Percentiles rank a stretch among this genome's conserved stretches.
Evolutionary conservation across 2,888 invertebrate genomes (phyloP).

Genomic region (Fabriciana adippe): DNA sequence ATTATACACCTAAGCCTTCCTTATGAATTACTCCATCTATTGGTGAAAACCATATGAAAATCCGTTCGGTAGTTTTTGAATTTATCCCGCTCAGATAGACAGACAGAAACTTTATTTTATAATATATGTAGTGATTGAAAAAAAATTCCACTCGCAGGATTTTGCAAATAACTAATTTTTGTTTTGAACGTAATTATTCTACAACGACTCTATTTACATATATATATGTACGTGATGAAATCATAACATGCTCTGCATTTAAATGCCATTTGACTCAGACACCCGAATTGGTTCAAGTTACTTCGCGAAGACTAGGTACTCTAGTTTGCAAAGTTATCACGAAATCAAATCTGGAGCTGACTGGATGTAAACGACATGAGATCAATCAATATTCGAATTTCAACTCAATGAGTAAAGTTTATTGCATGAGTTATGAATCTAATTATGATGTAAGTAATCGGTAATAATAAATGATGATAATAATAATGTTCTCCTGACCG

Average conservation of each 20-base stretch:
- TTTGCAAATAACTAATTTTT: too few species aligned
- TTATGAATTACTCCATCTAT: too few species aligned
- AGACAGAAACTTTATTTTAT: too few species aligned
- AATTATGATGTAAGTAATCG: neutral
- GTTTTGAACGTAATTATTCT: too few species aligned
- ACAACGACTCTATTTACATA: neutral
- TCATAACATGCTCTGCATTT: neutral
- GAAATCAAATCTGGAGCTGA: slow-evolving; percentile 6
- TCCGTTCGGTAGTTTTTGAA: too few species aligned
- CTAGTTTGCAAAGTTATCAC: slow-evolving; percentile 2
- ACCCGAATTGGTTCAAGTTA: slow-evolving; percentile 1
- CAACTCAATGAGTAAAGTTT: slow-evolving; percentile 9
- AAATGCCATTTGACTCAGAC: neutral
- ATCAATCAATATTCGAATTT: slow-evolving; percentile 8
- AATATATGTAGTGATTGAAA: too few species aligned
- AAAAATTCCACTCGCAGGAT: too few species aligned
- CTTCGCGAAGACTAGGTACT: slow-evolving; percentile 7
- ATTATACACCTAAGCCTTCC: too few species aligned
- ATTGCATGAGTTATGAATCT: slow-evolving; percentile 6
- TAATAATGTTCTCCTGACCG: too few species aligned
- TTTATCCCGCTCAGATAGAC: too few species aligned
- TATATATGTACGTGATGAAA: neutral
- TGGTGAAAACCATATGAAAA: too few species aligned
- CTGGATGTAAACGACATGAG: slow-evolving; percentile 12
- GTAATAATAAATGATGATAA: too few species aligned